Conservation (phyloP, 2,797 vertebrate species). For the Ctenopoma kingsleyae region DNA sequence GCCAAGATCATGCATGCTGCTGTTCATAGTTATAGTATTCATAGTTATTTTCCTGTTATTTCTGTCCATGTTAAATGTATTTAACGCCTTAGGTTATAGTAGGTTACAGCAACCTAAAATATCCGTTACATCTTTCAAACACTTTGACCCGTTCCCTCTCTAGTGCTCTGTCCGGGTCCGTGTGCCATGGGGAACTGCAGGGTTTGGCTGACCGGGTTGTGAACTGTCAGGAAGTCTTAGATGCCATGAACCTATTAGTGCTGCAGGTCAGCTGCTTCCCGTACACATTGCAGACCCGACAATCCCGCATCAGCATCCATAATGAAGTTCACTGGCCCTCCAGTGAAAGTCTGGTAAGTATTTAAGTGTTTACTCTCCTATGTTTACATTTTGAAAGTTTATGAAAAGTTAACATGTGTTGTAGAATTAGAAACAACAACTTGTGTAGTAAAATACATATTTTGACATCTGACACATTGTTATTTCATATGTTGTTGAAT, state of each 20-base stretch:
- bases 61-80: neutral
- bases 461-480: neutral
- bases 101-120: neutral
- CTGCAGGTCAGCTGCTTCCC: constrained; percentile 99
- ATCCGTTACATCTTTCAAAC: constrained; percentile 3
- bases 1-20: constrained; percentile 5
- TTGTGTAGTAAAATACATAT: neutral
- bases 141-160: neutral
- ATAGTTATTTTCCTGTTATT: constrained; percentile 12
- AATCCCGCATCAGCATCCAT: constrained; percentile 92
- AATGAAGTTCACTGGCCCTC: constrained; percentile 97
- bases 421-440: neutral
- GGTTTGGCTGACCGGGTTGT: constrained; percentile 96
- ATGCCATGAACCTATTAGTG: constrained; percentile 95
- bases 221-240: constrained; percentile 95
- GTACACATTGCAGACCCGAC: constrained; percentile 93
- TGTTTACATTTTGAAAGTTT: neutral
- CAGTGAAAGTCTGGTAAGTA: constrained; percentile 85
- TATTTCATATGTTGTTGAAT: neutral
- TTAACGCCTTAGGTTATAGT: neutral
- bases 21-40: no score
- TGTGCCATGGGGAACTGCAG: constrained; percentile 94
- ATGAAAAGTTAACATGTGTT: neutral
- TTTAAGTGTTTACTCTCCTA: neutral
- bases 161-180: constrained; percentile 93